Evolutionary conservation across 2,113 vertebrate genomes (phyloP), one percentile per base, ranked within the genome.

Genomic region (Bothrops jararaca): DNA sequence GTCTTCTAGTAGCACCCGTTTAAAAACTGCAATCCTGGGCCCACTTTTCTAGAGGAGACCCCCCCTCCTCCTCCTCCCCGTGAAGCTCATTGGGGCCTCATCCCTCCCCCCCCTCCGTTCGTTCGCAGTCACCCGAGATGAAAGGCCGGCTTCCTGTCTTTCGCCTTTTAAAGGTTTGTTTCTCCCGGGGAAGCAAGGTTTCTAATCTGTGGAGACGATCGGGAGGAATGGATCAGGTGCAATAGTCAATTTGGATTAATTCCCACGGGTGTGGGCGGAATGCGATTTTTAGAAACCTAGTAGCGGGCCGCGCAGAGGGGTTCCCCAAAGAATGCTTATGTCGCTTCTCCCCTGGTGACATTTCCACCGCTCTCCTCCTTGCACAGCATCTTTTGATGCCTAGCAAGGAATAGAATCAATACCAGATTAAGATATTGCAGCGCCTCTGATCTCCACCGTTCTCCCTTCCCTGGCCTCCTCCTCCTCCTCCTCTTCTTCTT

Each of bases 321-420:
- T 88, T 29, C 58, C 45, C 39, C 39, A n/a, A 15, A 11, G 42
- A 54, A 89, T 23, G 15, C 34, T 23, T 13, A 12, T 34, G 85
- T 20, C 89, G 12, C 5, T 42, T 39, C n/a, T 64, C 4, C 85
- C 20, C 26, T 34, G n/a, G 1, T 48, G 91, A 54, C 10, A 42
- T 64, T 42, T 29, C 12, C 50, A 0, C 48, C 2, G 86, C 93
- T 95, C 95, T 96, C 97, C 96, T 96, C 97, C 64, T 34, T 34
- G 42, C 48, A 13, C n/a, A 3, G 10, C 23, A 45, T 4, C 93
- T 97, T 50, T 96, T 97, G 97, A 96, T 97, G 97, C 96, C 95
- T 97, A 96, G 97, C 96, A 97, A 98, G 92, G 95, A 94, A 94
- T 97, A 94, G 97, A 97, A 98, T 98, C 97, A 96, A 97, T 98